These are phyloP conservation scores for Scolopax mira DNA, from an alignment of 2,113 vertebrate genomes.

Conservation along the genomic window DNA sequence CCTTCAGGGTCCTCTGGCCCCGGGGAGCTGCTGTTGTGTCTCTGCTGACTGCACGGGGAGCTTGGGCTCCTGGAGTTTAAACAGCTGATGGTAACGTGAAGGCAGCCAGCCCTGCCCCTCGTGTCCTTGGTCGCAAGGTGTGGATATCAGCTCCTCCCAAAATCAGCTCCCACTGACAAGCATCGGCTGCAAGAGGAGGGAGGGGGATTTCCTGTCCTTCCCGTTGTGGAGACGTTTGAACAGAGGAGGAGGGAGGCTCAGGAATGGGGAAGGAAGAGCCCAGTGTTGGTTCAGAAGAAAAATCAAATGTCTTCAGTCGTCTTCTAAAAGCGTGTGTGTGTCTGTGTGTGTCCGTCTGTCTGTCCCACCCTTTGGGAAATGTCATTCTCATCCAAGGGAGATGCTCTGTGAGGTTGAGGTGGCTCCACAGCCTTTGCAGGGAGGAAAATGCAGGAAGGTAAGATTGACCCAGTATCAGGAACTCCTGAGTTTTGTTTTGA, in stretches of 20 bases:
- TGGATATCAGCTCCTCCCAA: neutral
- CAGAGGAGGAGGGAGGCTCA: neutral
- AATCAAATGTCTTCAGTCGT: neutral
- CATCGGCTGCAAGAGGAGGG: neutral
- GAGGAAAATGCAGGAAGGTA: neutral
- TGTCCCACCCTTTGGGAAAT: neutral
- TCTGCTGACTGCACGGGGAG: neutral
- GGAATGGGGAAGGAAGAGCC: neutral
- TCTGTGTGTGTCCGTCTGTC: too few relatives aligned
- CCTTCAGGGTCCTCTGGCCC: neutral
- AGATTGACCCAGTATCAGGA: rapidly evolving
- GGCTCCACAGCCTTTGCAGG: rapidly evolving
- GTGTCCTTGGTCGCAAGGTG: rapidly evolving
- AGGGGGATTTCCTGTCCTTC: neutral
- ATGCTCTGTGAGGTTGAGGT: rapidly evolving
- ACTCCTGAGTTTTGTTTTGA: neutral
- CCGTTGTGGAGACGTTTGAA: neutral
- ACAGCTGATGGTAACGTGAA: rapidly evolving
- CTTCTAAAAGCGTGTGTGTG: neutral
- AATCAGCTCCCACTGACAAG: neutral
- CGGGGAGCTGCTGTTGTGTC: neutral
- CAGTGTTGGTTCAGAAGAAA: neutral
- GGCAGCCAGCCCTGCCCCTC: rapidly evolving
- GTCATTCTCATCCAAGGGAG: neutral
- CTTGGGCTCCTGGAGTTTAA: neutral